Evolutionary conservation across 1,140 invertebrate genomes (phyloP).

Genomic region (Ips nitidus): DNA sequence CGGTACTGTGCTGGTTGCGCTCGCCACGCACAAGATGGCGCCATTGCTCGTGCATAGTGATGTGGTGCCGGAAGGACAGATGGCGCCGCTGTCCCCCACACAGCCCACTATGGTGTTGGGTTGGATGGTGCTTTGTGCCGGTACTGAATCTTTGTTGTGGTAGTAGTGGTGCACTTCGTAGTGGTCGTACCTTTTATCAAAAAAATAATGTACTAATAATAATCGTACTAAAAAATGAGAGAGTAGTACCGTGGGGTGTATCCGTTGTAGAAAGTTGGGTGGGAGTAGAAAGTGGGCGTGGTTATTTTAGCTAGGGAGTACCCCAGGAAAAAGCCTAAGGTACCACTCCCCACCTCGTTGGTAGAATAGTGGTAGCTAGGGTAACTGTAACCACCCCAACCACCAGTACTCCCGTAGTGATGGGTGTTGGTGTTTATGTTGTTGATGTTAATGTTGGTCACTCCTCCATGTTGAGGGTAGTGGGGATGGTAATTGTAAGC

Average conservation of each 20-base stretch:
- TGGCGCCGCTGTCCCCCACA: slow-evolving; percentile 36
- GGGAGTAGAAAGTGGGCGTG: slow-evolving; percentile 36
- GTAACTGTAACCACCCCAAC: slow-evolving; percentile 7
- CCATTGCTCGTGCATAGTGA: slow-evolving; percentile 42
- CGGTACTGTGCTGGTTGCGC: slow-evolving; percentile 38
- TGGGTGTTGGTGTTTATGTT: slow-evolving; percentile 38
- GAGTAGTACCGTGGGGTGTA: slow-evolving; percentile 33
- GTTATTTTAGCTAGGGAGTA: slow-evolving; percentile 40
- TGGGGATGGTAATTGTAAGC: slow-evolving; percentile 14
- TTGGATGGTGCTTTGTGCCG: slow-evolving; percentile 36
- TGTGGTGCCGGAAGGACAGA: slow-evolving; percentile 40
- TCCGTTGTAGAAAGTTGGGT: slow-evolving; percentile 13
- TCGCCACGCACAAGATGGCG: slow-evolving; percentile 44
- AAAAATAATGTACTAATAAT: not conserved
- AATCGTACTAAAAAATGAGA: not conserved
- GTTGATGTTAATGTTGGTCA: slow-evolving; percentile 30
- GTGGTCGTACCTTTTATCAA: slow-evolving; percentile 36
- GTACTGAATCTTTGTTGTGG: slow-evolving; percentile 37
- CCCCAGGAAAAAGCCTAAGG: slow-evolving; percentile 41
- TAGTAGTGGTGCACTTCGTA: slow-evolving; percentile 45
- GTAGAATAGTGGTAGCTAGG: slow-evolving; percentile 33
- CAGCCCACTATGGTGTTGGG: slow-evolving; percentile 39
- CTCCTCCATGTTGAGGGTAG: slow-evolving; percentile 12
- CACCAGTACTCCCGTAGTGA: slow-evolving; percentile 14
- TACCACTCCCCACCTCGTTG: slow-evolving; percentile 37